phyloP scores from a whole-genome alignment of 92 coral and sea anemone species.

The Pocillopora grandis region DNA sequence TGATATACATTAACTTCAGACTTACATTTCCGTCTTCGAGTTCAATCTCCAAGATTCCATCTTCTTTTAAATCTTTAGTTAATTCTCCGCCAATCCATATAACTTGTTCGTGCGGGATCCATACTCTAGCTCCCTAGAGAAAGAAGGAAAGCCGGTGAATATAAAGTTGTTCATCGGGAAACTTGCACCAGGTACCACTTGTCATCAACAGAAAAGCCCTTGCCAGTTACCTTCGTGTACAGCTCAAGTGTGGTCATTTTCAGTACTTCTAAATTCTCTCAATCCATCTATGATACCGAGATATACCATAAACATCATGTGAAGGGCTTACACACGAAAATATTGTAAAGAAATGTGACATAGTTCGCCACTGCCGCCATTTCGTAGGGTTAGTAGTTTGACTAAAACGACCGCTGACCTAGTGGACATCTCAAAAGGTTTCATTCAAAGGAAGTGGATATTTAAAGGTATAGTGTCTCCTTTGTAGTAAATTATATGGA shows the following conservation, averaged over 20 bases:
- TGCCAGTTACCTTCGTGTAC: slow-evolving; percentile 77
- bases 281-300: slow-evolving; percentile 18
- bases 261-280: background rate
- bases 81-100: slow-evolving; percentile 97
- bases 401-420: slow-evolving; percentile 29
- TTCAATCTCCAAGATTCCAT: slow-evolving; percentile 74
- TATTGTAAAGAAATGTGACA: slow-evolving; percentile 1
- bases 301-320: slow-evolving; percentile 30
- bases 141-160: slow-evolving; percentile 19
- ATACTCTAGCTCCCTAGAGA: slow-evolving; percentile 91
- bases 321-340: background rate
- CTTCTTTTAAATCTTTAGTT: slow-evolving; percentile 74
- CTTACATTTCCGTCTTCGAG: slow-evolving; percentile 86
- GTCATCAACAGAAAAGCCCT: slow-evolving; percentile 18
- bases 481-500: no score
- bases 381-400: background rate
- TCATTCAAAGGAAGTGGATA: background rate
- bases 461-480: no score
- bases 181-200: slow-evolving; percentile 27
- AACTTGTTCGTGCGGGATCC: slow-evolving; percentile 90
- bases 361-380: slow-evolving; percentile 25
- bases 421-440: background rate
- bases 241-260: slow-evolving; percentile 88
- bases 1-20: background rate
- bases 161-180: slow-evolving; percentile 1